Evolutionary conservation across 2,797 vertebrate species (phyloP).

Genomic region (Mormyrus hasselquistii): DNA sequence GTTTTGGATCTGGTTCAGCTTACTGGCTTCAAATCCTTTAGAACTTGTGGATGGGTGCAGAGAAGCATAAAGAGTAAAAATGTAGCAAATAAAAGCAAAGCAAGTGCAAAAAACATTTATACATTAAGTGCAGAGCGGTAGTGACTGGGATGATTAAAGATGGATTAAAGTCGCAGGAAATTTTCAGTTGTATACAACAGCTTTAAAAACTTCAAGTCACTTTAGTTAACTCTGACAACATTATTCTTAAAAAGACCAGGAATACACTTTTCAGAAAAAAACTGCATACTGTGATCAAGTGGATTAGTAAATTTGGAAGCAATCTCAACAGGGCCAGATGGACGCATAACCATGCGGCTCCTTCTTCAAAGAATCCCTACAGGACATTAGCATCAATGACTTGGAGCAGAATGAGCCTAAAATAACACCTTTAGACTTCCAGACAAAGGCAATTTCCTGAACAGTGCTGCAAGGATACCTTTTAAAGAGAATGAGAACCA

Average conservation of each 20-base stretch:
- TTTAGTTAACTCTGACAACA: not conserved
- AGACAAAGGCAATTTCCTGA: not conserved
- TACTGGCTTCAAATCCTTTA: not conserved
- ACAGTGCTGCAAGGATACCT: not conserved
- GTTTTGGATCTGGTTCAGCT: not conserved
- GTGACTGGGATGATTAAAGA: not conserved
- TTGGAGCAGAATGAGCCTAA: not conserved
- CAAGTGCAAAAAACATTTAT: not conserved
- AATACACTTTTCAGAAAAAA: not conserved
- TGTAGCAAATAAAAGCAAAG: not conserved
- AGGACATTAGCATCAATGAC: not conserved
- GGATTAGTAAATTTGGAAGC: conserved; percentile 7
- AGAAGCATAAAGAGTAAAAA: not conserved
- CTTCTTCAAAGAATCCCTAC: not conserved
- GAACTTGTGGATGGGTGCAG: not conserved
- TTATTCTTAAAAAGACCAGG: not conserved
- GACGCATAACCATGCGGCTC: not conserved
- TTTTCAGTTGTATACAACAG: not conserved
- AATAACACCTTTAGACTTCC: not conserved
- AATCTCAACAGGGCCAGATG: not conserved
- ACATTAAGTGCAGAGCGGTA: not conserved
- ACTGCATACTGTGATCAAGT: not conserved
- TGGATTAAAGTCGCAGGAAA: not conserved
- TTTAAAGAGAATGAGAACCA: not conserved
- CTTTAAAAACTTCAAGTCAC: not conserved